Base-by-base conservation (phyloP, 1,140 invertebrate genomes). In the Ditylenchus dipsaci region DNA sequence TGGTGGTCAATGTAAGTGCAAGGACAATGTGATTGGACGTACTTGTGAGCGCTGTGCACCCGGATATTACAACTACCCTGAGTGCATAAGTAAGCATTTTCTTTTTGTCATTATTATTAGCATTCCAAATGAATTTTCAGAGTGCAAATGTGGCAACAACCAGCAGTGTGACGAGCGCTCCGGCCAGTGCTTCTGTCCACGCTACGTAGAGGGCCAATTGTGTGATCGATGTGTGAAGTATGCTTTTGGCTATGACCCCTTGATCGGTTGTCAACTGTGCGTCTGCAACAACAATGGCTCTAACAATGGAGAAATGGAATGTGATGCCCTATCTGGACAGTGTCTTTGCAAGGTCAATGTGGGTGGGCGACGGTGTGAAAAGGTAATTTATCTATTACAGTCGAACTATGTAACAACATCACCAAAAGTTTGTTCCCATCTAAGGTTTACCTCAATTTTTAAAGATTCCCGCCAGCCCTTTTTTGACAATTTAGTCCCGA, bases 1-100 rank as follows among this genome's bases (percentile, higher is more conserved):
- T 0, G 95, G 95, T 0, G 96, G 96, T 0, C 93, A 97, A 80
- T 99, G 96, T 83, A 88, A 88, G 0, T 99, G 96, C 82, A 90
- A 90, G 77, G 87, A 89, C 0, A 92, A 97, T 83, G 89, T 98
- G 0, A 96, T 98, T 74, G 95, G 93, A 45, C 86, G 94, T 57
- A 88, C 88, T 26, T 99, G 95, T 83, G 90, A 90, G 45, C 87
- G 88, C 17, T 98, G 95, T 83, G 88, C 88, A 69, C 92, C 92
- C 11, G 94, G 93, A 0, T 97, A 89, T 83, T 96, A 89, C 78
- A 92, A 93, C 0, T 99, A 96, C 81, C 96, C 96, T 0, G 88
- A 95, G 75, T 98, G 95, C 83, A 63, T 67, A 30, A 72, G 79
- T 80, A 38, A 78, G 77, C 65, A 19, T 17, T 45, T 57, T 43